These are phyloP conservation scores for Rhineura floridana DNA, from an alignment of 2,113 vertebrate genomes.

Conservation along the genomic window DNA sequence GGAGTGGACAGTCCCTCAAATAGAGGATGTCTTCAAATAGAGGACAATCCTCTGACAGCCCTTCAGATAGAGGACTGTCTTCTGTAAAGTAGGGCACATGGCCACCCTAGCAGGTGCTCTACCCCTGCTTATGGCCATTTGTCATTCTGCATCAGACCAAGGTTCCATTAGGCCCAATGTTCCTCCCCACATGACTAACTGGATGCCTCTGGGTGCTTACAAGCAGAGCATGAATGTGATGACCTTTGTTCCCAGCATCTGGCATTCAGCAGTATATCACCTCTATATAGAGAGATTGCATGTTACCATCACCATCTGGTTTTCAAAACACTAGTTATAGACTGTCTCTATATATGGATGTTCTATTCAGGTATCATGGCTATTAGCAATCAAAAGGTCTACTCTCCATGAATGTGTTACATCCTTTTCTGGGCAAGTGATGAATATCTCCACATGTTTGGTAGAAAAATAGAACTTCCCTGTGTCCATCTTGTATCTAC, in stretches of 20 bases:
- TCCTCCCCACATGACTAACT: background rate
- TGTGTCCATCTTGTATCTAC: background rate
- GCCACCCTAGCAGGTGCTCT: background rate
- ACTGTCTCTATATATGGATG: too few species aligned
- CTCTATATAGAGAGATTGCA: background rate
- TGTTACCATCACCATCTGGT: too few species aligned
- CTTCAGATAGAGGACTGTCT: too few species aligned
- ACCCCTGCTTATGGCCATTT: background rate
- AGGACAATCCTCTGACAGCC: too few species aligned
- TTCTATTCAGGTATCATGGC: background rate
- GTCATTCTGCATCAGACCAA: background rate
- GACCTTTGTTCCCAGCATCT: background rate
- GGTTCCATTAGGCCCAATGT: too few species aligned
- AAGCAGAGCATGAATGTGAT: background rate
- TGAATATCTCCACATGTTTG: background rate
- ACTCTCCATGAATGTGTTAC: background rate
- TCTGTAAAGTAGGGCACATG: too few species aligned
- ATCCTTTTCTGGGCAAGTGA: background rate
- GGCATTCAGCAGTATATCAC: background rate
- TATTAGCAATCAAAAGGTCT: background rate
- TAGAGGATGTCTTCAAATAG: too few species aligned
- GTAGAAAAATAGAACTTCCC: background rate
- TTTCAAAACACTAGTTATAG: too few species aligned
- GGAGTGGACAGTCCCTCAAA: too few species aligned
- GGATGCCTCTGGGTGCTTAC: background rate